These are phyloP conservation scores for Nesospiza acunhae DNA, from an alignment of 2,113 vertebrate species.

Conservation along the genomic window DNA sequence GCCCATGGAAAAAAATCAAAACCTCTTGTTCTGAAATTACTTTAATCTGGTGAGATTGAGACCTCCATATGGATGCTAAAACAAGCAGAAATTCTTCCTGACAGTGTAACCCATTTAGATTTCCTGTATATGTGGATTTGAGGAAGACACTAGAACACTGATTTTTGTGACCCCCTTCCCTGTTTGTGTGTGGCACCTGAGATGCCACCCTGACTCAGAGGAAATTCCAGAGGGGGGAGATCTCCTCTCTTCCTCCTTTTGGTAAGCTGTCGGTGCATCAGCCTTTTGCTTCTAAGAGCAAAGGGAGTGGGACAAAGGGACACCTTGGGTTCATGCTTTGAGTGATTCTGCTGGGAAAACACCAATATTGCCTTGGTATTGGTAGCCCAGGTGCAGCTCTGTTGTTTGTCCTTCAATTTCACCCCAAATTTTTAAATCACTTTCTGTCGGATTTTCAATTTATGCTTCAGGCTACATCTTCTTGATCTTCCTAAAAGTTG, in stretches of 20 bases:
- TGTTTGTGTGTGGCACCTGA: neutral
- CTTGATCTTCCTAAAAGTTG: neutral
- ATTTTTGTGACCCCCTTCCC: neutral
- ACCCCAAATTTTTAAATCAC: neutral
- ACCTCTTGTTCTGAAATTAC: neutral
- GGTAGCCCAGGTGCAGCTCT: neutral
- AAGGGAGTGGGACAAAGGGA: neutral
- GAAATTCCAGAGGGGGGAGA: neutral
- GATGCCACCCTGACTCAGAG: neutral
- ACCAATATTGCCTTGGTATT: neutral
- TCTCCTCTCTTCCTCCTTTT: neutral
- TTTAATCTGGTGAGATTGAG: neutral
- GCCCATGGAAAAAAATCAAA: slow-evolving; percentile 8
- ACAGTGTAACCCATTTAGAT: neutral
- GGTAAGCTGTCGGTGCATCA: neutral
- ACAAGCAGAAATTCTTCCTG: neutral
- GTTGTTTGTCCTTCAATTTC: neutral
- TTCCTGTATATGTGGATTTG: neutral
- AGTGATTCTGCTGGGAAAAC: neutral
- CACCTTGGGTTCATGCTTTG: neutral
- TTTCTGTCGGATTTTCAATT: neutral
- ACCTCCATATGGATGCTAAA: neutral
- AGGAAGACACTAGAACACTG: neutral
- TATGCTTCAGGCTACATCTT: neutral
- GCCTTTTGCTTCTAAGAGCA: neutral